A percentile compares a stretch with the other conserved stretches of the same genome.
Conservation (phyloP, 2,797 vertebrate species). For the Eidolon dupreanum region DNA sequence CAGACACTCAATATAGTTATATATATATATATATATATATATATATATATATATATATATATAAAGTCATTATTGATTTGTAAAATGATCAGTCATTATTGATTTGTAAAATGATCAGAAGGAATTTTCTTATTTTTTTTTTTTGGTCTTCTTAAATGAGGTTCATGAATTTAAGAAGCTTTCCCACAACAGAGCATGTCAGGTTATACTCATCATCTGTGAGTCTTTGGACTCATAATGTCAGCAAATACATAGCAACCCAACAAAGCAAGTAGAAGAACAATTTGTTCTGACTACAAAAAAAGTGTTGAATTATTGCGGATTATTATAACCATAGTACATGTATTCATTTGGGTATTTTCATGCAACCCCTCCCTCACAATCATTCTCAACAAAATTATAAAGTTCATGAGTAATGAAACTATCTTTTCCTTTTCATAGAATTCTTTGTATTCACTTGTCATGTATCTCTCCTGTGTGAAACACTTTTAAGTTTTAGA, state of each 20-base stretch:
- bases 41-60: no score
- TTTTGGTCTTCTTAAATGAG: not conserved
- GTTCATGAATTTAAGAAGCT: slow-evolving; percentile 46
- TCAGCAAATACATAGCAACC: not conserved
- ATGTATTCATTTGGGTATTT: slow-evolving; percentile 4
- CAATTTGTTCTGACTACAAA: not conserved
- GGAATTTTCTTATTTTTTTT: not conserved
- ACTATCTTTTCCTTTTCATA: slow-evolving; percentile 21
- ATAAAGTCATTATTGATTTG: no score
- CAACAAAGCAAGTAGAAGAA: not conserved
- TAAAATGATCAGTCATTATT: no score
- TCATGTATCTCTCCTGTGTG: not conserved
- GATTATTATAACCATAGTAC: slow-evolving; percentile 56
- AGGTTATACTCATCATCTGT: slow-evolving; percentile 12
- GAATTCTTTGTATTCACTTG: not conserved
- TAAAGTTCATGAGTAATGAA: slow-evolving; percentile 11
- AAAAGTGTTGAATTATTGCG: not conserved
- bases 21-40: no score
- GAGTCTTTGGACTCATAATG: not conserved
- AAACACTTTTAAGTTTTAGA: not conserved
- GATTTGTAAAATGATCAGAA: slow-evolving; percentile 10
- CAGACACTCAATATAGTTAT: no score
- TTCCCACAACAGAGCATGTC: not conserved
- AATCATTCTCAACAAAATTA: slow-evolving; percentile 14
- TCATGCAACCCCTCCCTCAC: slow-evolving; percentile 7